A percentile compares a stretch with the other conserved stretches of the same genome.
These are phyloP conservation scores for Druon quercuslanigerum DNA, from an alignment of 1,140 invertebrate species.

Conservation along the genomic window DNA sequence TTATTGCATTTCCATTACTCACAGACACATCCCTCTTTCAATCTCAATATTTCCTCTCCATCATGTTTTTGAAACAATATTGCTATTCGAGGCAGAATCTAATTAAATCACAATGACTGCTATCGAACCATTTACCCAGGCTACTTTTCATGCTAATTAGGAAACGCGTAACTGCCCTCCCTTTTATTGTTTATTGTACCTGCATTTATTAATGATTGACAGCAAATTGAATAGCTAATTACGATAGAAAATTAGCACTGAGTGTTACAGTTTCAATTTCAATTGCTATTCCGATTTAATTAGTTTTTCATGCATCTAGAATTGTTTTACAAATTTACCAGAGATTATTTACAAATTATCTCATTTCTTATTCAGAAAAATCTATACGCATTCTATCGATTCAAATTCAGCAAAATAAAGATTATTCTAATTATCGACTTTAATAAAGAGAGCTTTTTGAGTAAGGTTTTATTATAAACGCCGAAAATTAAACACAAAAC, in stretches of 20 bases:
- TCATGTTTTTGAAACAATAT: conserved; percentile 7
- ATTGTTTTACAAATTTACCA: too few species aligned
- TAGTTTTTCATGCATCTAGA: neutral
- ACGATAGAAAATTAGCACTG: conserved; percentile 16
- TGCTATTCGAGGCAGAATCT: neutral
- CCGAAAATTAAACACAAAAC: too few species aligned
- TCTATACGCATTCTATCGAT: too few species aligned
- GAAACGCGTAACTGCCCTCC: conserved; percentile 7
- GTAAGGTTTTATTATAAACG: too few species aligned
- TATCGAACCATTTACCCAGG: conserved; percentile 25
- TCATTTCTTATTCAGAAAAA: too few species aligned
- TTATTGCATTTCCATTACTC: conserved; percentile 44
- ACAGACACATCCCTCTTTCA: conserved; percentile 13
- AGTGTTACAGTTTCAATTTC: conserved; percentile 13
- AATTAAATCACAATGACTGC: conserved; percentile 28
- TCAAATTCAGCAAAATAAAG: too few species aligned
- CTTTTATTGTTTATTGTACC: conserved; percentile 19
- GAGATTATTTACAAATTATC: too few species aligned
- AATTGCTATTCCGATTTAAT: neutral
- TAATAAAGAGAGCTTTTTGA: too few species aligned
- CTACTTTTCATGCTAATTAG: conserved; percentile 29
- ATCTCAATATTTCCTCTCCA: neutral
- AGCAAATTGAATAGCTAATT: conserved; percentile 21
- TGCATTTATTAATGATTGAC: conserved; percentile 30
- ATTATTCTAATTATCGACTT: too few species aligned